A percentile compares a stretch with the other conserved stretches of the same genome.
Conservation (phyloP, 2,888 invertebrate genomes). For the Macrophya alboannulata region DNA sequence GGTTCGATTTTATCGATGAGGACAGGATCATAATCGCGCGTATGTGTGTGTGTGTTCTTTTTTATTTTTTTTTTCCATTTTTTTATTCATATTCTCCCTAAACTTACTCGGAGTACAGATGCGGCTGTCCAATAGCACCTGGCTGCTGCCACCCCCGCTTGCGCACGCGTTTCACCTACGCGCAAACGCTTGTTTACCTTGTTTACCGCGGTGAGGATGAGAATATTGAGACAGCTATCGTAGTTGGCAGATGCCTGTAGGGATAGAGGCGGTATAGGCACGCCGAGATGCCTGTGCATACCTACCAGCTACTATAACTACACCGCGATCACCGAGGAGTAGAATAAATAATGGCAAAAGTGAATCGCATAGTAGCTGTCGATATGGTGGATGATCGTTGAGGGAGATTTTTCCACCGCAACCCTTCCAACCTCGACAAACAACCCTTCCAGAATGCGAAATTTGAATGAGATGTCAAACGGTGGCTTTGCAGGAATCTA, state of each 20-base stretch:
- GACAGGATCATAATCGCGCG: neutral
- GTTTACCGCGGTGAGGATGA: slow-evolving; percentile 24
- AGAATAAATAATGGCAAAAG: slow-evolving; percentile 17
- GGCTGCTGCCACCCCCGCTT: slow-evolving; percentile 47
- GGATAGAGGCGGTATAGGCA: neutral
- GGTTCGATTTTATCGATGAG: slow-evolving; percentile 1
- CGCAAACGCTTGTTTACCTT: slow-evolving; percentile 28
- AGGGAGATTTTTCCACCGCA: too few relatives aligned
- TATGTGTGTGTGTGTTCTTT: neutral
- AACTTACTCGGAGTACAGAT: slow-evolving; percentile 47
- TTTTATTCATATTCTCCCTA: slow-evolving; percentile 1
- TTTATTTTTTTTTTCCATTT: neutral
- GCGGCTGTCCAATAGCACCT: slow-evolving; percentile 60
- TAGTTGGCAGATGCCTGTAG: slow-evolving; percentile 23
- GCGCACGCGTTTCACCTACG: slow-evolving; percentile 31
- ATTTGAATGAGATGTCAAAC: slow-evolving; percentile 51
- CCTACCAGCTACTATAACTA: too few relatives aligned
- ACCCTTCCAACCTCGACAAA: too few relatives aligned
- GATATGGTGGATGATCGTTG: neutral
- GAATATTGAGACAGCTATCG: slow-evolving; percentile 44
- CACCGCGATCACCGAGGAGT: neutral
- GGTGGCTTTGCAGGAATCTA: neutral
- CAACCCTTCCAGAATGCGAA: slow-evolving; percentile 34
- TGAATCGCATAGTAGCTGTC: neutral
- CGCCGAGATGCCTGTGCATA: neutral